phyloP scores from a whole-genome alignment of 2,888 invertebrate species.

The Chymomyza caudatula region DNA sequence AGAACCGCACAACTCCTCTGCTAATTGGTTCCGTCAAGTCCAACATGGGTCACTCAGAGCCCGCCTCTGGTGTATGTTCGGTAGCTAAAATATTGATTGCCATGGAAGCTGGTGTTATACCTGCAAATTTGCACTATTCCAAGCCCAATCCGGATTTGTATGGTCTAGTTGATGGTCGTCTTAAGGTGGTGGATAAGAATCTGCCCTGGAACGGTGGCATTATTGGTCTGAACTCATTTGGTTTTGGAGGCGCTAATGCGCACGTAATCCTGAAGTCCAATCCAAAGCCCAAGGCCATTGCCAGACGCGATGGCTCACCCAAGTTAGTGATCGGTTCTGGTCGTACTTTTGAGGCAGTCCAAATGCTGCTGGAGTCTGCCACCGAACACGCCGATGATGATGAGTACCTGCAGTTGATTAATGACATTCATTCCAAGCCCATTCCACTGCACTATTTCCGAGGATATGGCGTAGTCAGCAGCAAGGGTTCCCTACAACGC shows the following conservation, averaged over 20 bases:
- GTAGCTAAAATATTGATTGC: conserved; percentile 94
- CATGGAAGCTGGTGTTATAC: conserved; percentile 94
- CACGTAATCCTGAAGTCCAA: conserved; percentile 91
- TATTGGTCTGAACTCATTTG: conserved; percentile 96
- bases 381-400: conserved; percentile 82
- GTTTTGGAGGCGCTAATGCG: conserved; percentile 98
- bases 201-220: conserved; percentile 94
- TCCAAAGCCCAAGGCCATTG: conserved; percentile 83
- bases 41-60: conserved; percentile 99
- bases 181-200: conserved; percentile 92
- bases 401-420: conserved; percentile 87
- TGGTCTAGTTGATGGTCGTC: conserved; percentile 91
- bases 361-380: conserved; percentile 82
- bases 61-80: conserved; percentile 93
- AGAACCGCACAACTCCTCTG: conserved; percentile 87
- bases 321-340: conserved; percentile 89
- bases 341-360: conserved; percentile 89
- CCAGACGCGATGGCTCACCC: conserved; percentile 81
- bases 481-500: conserved; percentile 76
- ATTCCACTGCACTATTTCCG: conserved; percentile 88
- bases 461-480: conserved; percentile 88
- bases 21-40: conserved; percentile 97
- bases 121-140: conserved; percentile 93
- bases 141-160: conserved; percentile 94
- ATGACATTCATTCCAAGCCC: conserved; percentile 84